phyloP scores from a whole-genome alignment of 2,113 vertebrate genomes.

The Dicentrarchus labrax region DNA sequence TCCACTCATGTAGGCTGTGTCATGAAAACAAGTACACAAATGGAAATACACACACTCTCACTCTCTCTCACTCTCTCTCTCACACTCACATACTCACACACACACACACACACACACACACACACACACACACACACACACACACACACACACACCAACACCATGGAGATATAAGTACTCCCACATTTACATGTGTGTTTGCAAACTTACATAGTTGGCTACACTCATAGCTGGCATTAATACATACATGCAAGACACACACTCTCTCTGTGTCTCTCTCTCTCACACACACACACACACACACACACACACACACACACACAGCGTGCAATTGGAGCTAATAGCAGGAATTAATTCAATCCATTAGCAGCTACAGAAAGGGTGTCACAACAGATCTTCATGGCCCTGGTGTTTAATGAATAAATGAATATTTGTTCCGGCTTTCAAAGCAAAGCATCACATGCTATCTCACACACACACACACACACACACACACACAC shows the following conservation, averaged over 20 bases:
- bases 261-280: no score
- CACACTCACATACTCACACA: background rate
- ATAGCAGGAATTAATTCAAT: slow-evolving; percentile 84
- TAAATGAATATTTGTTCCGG: slow-evolving; percentile 87
- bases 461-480: slow-evolving; percentile 13
- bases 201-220: slow-evolving; percentile 54
- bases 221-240: slow-evolving; percentile 30
- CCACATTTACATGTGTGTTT: slow-evolving; percentile 39
- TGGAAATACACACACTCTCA: slow-evolving; percentile 18
- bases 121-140: slow-evolving; percentile 2
- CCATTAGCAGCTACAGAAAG: slow-evolving; percentile 81
- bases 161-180: slow-evolving; percentile 26
- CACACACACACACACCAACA: slow-evolving; percentile 4
- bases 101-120: slow-evolving; percentile 5
- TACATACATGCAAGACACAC: slow-evolving; percentile 5
- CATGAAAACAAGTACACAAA: slow-evolving; percentile 67
- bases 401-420: slow-evolving; percentile 84
- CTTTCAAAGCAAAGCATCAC: slow-evolving; percentile 68
- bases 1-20: slow-evolving; percentile 68
- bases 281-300: slow-evolving; percentile 17
- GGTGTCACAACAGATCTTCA: slow-evolving; percentile 82
- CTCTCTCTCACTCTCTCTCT: no score
- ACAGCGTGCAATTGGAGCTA: slow-evolving; percentile 64
- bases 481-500: background rate
- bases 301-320: slow-evolving; percentile 21